phyloP scores from a whole-genome alignment of 2,113 vertebrate species.

The Monopterus albus region DNA sequence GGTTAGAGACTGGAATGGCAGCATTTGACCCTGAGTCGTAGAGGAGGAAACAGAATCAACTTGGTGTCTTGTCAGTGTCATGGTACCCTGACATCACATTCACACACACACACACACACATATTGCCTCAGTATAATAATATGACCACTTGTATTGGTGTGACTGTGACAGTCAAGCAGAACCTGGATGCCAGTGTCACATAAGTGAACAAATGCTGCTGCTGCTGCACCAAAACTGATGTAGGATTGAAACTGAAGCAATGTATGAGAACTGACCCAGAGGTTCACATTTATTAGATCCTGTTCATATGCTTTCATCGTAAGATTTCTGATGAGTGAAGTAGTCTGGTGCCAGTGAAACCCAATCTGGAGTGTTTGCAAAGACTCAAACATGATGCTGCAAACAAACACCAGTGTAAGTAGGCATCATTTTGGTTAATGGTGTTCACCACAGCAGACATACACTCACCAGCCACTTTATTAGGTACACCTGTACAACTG shows the following conservation, averaged over 20 bases:
- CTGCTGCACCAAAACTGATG: neutral
- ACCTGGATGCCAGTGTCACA: neutral
- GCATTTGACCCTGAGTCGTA: slow-evolving; percentile 44
- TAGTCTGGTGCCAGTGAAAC: neutral
- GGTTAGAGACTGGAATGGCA: slow-evolving; percentile 38
- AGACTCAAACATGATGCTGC: neutral
- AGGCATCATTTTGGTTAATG: too few relatives aligned
- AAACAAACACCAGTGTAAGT: neutral
- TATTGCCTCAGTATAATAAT: neutral
- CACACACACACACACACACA: slow-evolving; percentile 8
- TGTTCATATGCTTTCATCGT: neutral
- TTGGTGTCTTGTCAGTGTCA: slow-evolving; percentile 29
- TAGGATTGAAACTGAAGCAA: neutral
- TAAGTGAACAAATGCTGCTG: slow-evolving; percentile 9
- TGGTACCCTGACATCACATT: slow-evolving; percentile 24
- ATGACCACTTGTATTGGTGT: neutral
- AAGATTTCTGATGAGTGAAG: neutral
- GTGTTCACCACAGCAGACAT: too few relatives aligned
- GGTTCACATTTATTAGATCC: slow-evolving; percentile 2
- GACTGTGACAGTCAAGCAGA: slow-evolving; percentile 9
- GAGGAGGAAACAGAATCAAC: slow-evolving; percentile 32
- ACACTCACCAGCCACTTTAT: too few relatives aligned
- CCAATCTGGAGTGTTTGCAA: neutral
- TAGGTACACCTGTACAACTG: too few relatives aligned
- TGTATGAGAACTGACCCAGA: neutral